Percentiles rank a stretch among this genome's conserved stretches.
Evolutionary conservation across 1,140 invertebrate species (phyloP).

Genomic region (Chymomyza costata): DNA sequence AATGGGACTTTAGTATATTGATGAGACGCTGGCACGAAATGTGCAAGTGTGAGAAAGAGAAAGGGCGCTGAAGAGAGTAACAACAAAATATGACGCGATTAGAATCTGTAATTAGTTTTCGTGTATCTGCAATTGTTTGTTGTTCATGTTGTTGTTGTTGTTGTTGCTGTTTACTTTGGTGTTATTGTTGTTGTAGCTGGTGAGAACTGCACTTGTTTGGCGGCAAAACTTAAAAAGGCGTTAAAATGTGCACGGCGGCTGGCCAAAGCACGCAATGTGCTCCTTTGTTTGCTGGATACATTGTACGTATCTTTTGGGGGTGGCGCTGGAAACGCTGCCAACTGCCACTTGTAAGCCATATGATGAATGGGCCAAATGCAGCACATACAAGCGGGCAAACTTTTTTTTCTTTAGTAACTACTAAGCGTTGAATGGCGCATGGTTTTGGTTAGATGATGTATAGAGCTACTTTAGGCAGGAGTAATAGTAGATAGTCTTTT

Average conservation of each 20-base stretch:
- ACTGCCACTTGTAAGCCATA: slow-evolving; percentile 23
- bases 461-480: no score
- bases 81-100: slow-evolving; percentile 62
- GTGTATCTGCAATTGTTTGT: slow-evolving; percentile 74
- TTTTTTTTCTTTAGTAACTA: no score
- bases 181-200: slow-evolving; percentile 13
- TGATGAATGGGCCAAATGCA: slow-evolving; percentile 58
- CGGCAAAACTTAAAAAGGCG: slow-evolving; percentile 71
- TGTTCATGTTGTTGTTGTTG: slow-evolving; percentile 29
- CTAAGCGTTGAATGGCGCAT: no score
- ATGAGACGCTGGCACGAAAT: slow-evolving; percentile 61
- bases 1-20: slow-evolving; percentile 44
- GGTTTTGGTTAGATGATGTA: no score
- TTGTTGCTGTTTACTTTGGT: slow-evolving; percentile 6
- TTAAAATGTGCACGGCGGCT: slow-evolving; percentile 67
- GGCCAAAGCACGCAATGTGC: slow-evolving; percentile 55
- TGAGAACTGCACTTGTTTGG: slow-evolving; percentile 70
- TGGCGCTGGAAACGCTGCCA: neutral
- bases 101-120: slow-evolving; percentile 74
- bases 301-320: no score
- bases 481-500: no score
- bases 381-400: no score
- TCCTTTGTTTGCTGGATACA: neutral
- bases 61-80: slow-evolving; percentile 28
- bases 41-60: slow-evolving; percentile 24